Conservation (phyloP, 2,113 vertebrate species). For the Paramisgurnus dabryanus region DNA sequence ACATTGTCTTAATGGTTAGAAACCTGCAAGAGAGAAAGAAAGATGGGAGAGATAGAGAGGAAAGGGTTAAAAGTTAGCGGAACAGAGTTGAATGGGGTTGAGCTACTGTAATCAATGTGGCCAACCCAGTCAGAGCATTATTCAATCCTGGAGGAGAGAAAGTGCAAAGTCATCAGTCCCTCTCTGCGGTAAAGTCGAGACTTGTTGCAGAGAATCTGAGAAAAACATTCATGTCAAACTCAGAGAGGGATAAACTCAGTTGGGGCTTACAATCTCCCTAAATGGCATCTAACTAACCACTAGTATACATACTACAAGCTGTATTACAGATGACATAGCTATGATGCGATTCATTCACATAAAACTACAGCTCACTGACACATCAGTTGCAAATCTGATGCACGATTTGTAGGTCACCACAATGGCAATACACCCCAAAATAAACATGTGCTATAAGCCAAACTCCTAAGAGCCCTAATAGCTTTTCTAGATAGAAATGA, state of each 20-base stretch:
- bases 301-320: not conserved
- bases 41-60: constrained; percentile 57
- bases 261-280: not conserved
- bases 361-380: not conserved
- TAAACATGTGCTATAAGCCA: too few species aligned
- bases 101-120: constrained; percentile 27
- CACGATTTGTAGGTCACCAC: not conserved
- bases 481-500: too few species aligned
- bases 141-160: constrained; percentile 43
- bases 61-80: constrained; percentile 29
- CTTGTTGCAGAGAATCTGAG: constrained; percentile 23
- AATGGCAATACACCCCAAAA: not conserved
- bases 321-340: not conserved
- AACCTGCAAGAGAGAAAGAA: constrained; percentile 80
- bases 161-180: constrained; percentile 43
- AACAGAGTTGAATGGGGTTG: constrained; percentile 25
- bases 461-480: too few species aligned
- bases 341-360: not conserved
- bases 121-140: constrained; percentile 29
- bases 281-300: not conserved
- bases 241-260: not conserved
- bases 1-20: constrained; percentile 84
- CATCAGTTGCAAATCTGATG: not conserved
- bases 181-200: constrained; percentile 38
- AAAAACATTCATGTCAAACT: constrained; percentile 15